These are phyloP conservation scores for Pteromalus puparum DNA, from an alignment of 1,140 invertebrate species.

Conservation along the genomic window DNA sequence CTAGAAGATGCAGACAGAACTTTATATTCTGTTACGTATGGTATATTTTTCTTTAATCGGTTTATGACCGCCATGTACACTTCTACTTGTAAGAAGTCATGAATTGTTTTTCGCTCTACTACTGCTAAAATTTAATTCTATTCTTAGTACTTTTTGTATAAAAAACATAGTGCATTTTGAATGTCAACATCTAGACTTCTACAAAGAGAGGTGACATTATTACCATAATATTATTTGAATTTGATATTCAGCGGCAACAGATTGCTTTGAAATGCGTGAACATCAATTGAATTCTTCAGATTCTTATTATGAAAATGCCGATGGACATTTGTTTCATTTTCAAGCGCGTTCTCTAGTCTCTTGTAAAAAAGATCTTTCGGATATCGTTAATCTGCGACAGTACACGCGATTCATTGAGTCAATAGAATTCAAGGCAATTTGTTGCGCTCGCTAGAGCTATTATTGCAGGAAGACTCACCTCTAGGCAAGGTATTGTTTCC, in stretches of 20 bases:
- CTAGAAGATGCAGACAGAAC: conserved; percentile 71
- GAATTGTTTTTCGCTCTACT: neutral
- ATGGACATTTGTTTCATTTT: too few species aligned
- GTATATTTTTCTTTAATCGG: conserved; percentile 30
- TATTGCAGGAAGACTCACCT: conserved; percentile 72
- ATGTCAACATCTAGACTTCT: conserved; percentile 31
- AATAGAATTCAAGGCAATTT: conserved; percentile 36
- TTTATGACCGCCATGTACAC: conserved; percentile 47
- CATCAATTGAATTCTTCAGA: too few species aligned
- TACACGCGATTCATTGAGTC: neutral
- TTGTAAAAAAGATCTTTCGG: too few species aligned
- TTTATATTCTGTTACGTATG: conserved; percentile 55
- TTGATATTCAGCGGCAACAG: neutral
- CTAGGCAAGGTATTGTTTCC: conserved; percentile 77
- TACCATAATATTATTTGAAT: neutral
- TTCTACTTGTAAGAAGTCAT: conserved; percentile 65
- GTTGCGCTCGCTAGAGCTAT: neutral
- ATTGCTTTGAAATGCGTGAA: conserved; percentile 26
- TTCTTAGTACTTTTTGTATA: conserved; percentile 22
- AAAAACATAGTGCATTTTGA: neutral
- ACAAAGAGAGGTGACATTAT: conserved; percentile 26
- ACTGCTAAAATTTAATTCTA: conserved; percentile 20
- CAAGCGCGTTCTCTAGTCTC: too few species aligned
- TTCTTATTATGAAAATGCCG: too few species aligned
- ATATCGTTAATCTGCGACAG: too few species aligned